Evolutionary conservation across 2,888 invertebrate genomes (phyloP), one percentile per base, ranked within the genome.

Genomic region (Amphipyra berbera): DNA sequence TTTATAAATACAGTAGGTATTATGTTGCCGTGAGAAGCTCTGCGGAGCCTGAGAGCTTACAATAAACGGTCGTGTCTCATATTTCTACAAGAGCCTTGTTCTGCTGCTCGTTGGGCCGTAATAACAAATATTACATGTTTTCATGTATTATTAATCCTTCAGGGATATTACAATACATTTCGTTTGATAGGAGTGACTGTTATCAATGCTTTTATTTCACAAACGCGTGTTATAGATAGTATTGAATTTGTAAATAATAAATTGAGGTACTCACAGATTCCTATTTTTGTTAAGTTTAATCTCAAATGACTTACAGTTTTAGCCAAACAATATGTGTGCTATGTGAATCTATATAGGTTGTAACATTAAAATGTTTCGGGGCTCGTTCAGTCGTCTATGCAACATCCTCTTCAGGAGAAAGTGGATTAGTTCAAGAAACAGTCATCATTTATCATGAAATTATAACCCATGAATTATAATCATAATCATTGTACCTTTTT

Each of bases 71-170:
- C 2, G 21, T 44, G 12, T 27, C 3, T 21, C 45, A 12, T 27
- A 27, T 45, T n/a, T 45, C 27, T 8, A 45, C n/a, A 9, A 21
- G 45, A 12, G 27, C 12, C 0, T 45, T 27, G 27, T 9, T 10
- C 14, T 9, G 10, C 15, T 14, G 42, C 14, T 2, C 7, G 30
- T 30, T 4, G 1, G 15, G 4, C 0, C 3, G 45, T 27, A 27
- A 45, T 45, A 45, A 45, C 12, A 27, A 45, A 45, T 45, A 27
- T 45, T 45, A 27, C 27, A 12, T 42, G 14, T 42, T n/a, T n/a
- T 41, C 4, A 7, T 41, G 9, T 14, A 41, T 14, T 41, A 41
- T 41, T 41, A 13, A 41, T 41, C 9, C 15, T 13, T 9, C 44
- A 44, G 14, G 6, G 13, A n/a, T 8, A 41, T n/a, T 14, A 44